A percentile compares a stretch with the other conserved stretches of the same genome.
These are phyloP conservation scores for Fissipunctia ypsillon DNA, from an alignment of 2,888 invertebrate genomes.

Conservation along the genomic window DNA sequence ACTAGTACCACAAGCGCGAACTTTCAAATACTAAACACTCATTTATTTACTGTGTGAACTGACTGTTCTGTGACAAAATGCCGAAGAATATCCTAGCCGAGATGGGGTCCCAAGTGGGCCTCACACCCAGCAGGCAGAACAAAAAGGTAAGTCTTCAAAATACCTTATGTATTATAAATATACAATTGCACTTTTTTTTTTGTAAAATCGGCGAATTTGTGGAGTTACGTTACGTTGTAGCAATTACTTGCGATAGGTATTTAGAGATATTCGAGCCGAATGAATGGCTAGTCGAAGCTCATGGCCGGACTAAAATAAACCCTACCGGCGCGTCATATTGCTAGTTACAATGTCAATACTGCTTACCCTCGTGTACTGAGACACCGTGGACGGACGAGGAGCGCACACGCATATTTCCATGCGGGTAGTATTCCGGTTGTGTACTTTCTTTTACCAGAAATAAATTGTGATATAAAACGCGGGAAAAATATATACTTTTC, in stretches of 20 bases:
- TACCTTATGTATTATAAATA: slow-evolving; percentile 5
- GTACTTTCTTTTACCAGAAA: not conserved
- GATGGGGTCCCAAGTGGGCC: slow-evolving; percentile 89
- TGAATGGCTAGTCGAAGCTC: slow-evolving; percentile 81
- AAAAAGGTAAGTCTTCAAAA: slow-evolving; percentile 79
- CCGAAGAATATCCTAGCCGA: slow-evolving; percentile 88
- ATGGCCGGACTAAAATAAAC: slow-evolving; percentile 86
- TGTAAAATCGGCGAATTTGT: slow-evolving; percentile 58
- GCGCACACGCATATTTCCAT: not conserved
- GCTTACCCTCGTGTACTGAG: slow-evolving; percentile 64
- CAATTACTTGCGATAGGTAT: slow-evolving; percentile 55
- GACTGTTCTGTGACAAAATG: slow-evolving; percentile 82
- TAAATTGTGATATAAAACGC: not conserved
- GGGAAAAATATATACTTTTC: too few species aligned
- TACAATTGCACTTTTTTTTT: slow-evolving; percentile 17
- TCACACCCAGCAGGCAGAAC: slow-evolving; percentile 83
- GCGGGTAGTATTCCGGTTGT: not conserved
- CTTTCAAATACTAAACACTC: slow-evolving; percentile 64
- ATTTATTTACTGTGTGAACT: slow-evolving; percentile 64
- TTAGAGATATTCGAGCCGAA: slow-evolving; percentile 73
- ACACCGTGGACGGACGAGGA: slow-evolving; percentile 17
- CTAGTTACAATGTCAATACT: slow-evolving; percentile 83
- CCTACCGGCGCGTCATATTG: slow-evolving; percentile 74
- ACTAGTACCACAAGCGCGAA: slow-evolving; percentile 71
- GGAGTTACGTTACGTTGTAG: slow-evolving; percentile 41